A percentile compares a stretch with the other conserved stretches of the same genome.
These are phyloP conservation scores for Lampris megalopsis DNA, from an alignment of 2,113 vertebrate genomes.

Conservation along the genomic window DNA sequence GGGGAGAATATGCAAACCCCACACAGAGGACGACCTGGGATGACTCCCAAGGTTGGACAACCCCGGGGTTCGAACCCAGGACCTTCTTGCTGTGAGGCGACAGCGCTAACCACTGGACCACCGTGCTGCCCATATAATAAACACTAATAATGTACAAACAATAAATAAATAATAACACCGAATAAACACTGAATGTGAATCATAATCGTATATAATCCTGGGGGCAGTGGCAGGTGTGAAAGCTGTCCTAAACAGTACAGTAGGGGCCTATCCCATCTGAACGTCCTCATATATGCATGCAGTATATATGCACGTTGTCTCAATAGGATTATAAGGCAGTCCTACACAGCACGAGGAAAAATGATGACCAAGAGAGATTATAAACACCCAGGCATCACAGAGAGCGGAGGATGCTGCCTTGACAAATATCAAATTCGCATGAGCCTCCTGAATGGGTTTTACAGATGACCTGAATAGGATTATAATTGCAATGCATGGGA, in stretches of 20 bases:
- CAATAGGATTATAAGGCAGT: constrained; percentile 12
- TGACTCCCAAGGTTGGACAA: too few species aligned
- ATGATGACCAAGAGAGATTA: constrained; percentile 9
- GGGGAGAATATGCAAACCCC: too few species aligned
- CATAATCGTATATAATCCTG: constrained; percentile 1
- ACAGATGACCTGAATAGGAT: constrained; percentile 46
- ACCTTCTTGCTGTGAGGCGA: too few species aligned
- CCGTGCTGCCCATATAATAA: too few species aligned
- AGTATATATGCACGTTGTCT: background rate
- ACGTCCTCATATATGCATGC: background rate
- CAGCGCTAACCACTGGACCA: too few species aligned
- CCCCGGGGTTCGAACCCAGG: too few species aligned
- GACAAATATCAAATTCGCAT: constrained; percentile 7
- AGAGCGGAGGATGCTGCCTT: constrained; percentile 5
- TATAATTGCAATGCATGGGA: constrained; percentile 20
- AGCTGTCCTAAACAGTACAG: background rate
- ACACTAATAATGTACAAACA: too few species aligned
- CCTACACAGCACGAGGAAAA: constrained; percentile 3
- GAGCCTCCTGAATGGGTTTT: constrained; percentile 19
- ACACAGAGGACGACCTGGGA: too few species aligned
- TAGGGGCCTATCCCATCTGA: background rate
- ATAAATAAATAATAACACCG: background rate
- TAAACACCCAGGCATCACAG: constrained; percentile 25
- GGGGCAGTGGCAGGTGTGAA: background rate
- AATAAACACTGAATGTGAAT: constrained; percentile 17